These are phyloP conservation scores for Microplitis mediator DNA, from an alignment of 1,140 invertebrate species.

Conservation along the genomic window DNA sequence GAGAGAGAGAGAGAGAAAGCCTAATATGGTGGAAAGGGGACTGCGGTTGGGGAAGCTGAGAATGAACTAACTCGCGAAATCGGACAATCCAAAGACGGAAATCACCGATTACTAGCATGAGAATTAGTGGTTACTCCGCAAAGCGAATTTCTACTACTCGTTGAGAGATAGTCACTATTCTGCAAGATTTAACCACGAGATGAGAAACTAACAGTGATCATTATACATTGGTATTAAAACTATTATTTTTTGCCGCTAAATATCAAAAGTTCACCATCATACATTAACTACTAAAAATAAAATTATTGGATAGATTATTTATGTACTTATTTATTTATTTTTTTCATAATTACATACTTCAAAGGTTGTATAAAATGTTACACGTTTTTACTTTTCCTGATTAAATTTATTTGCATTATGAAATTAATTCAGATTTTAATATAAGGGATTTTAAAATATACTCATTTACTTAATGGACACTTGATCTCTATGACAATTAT, in stretches of 20 bases:
- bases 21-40: background rate
- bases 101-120: constrained; percentile 48
- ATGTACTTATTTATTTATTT: background rate
- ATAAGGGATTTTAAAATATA: too few relatives aligned
- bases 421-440: too few relatives aligned
- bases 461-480: too few relatives aligned
- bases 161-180: background rate
- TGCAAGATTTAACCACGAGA: background rate
- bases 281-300: too few relatives aligned
- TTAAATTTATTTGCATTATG: too few relatives aligned
- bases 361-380: too few relatives aligned
- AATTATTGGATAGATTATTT: background rate
- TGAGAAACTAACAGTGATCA: background rate
- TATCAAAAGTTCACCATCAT: too few relatives aligned
- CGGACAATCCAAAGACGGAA: constrained; percentile 49
- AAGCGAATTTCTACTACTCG: background rate
- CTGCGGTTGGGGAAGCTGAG: constrained; percentile 7
- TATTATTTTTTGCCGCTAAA: too few relatives aligned
- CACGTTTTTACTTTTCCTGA: too few relatives aligned
- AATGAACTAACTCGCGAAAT: constrained; percentile 31
- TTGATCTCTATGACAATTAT: too few relatives aligned
- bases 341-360: too few relatives aligned
- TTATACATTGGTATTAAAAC: too few relatives aligned
- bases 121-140: constrained; percentile 43
- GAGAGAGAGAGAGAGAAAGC: background rate